Conservation (phyloP, 2,113 vertebrate genomes). For the Aegotheles bennettii region DNA sequence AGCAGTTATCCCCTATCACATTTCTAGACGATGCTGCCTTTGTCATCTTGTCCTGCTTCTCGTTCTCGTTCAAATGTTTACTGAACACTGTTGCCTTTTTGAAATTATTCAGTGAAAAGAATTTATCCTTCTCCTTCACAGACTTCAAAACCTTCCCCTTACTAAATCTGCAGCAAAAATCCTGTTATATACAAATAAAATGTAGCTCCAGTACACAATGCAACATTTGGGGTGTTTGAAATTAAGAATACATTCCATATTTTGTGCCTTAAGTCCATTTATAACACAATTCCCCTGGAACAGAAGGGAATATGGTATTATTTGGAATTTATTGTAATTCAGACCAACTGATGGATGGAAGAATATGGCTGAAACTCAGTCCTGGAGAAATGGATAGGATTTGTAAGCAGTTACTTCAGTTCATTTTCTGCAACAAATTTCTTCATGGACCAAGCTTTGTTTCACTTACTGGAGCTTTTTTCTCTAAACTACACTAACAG, state of each 20-base stretch:
- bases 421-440: neutral
- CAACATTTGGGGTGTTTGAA: neutral
- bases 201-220: neutral
- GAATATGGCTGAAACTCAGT: neutral
- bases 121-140: neutral
- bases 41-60: slow-evolving; percentile 5
- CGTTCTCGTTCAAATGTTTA: neutral
- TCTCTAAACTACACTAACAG: neutral
- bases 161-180: neutral
- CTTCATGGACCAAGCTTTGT: neutral
- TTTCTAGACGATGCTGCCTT: neutral
- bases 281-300: neutral
- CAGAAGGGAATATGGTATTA: neutral
- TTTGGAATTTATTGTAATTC: neutral
- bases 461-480: neutral
- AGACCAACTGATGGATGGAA: neutral
- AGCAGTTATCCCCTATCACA: neutral
- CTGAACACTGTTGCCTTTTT: neutral
- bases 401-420: neutral
- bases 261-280: neutral
- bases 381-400: neutral
- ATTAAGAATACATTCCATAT: neutral
- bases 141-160: neutral
- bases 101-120: neutral
- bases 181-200: neutral